phyloP scores from a whole-genome alignment of 2,113 vertebrate species.

The Phoxinus phoxinus region DNA sequence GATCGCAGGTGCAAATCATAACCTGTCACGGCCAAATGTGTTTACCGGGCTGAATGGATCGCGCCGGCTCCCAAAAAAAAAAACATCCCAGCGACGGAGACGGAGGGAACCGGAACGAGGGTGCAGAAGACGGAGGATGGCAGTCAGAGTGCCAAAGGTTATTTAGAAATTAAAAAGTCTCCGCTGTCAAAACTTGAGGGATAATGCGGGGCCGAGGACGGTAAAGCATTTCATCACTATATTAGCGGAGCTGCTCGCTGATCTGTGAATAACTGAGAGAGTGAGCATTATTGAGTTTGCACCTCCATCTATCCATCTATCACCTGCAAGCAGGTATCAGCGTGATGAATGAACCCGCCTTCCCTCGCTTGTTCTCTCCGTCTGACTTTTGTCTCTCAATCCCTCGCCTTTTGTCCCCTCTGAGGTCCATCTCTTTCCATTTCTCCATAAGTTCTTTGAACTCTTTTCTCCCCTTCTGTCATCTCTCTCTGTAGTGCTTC shows the following conservation, averaged over 20 bases:
- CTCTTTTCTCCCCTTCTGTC: background rate
- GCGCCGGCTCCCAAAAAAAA: background rate
- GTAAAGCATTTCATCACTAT: slow-evolving; percentile 82
- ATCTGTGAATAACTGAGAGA: slow-evolving; percentile 86
- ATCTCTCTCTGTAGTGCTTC: background rate
- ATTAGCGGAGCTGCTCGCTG: slow-evolving; percentile 83
- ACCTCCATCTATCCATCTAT: slow-evolving; percentile 86
- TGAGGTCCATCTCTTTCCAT: slow-evolving; percentile 18
- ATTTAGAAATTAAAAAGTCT: slow-evolving; percentile 79
- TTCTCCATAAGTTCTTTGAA: slow-evolving; percentile 20
- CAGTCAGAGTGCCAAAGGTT: slow-evolving; percentile 66
- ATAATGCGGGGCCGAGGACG: slow-evolving; percentile 79
- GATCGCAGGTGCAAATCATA: slow-evolving; percentile 61
- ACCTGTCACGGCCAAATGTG: slow-evolving; percentile 51
- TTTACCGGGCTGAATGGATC: slow-evolving; percentile 48
- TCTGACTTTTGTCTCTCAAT: slow-evolving; percentile 51
- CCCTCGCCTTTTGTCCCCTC: slow-evolving; percentile 49
- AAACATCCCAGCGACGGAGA: background rate
- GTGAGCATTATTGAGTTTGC: slow-evolving; percentile 85
- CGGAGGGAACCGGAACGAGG: slow-evolving; percentile 30
- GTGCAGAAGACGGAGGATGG: slow-evolving; percentile 31
- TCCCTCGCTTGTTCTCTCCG: slow-evolving; percentile 31
- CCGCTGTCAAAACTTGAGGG: slow-evolving; percentile 77
- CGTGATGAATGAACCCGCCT: slow-evolving; percentile 81
- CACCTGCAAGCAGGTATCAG: slow-evolving; percentile 78